These are phyloP conservation scores for Linnaemya tessellans DNA, from an alignment of 2,888 invertebrate species.

Conservation along the genomic window DNA sequence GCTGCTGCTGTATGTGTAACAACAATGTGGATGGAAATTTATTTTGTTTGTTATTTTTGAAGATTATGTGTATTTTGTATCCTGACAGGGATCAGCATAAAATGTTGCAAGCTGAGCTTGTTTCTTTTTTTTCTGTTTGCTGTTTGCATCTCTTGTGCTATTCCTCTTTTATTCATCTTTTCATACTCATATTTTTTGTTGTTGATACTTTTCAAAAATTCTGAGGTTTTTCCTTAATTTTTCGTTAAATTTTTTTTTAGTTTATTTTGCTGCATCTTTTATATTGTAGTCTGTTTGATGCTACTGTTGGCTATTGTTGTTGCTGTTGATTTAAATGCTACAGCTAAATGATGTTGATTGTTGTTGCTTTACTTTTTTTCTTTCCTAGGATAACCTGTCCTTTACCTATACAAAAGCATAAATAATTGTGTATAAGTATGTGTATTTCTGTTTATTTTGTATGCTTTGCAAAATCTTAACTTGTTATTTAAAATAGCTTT, in stretches of 20 bases:
- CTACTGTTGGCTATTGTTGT: slow-evolving; percentile 63
- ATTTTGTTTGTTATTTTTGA: slow-evolving; percentile 82
- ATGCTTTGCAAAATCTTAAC: slow-evolving; percentile 36
- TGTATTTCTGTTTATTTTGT: neutral
- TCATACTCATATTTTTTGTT: slow-evolving; percentile 66
- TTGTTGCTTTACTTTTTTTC: slow-evolving; percentile 2
- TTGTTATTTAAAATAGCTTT: slow-evolving; percentile 61
- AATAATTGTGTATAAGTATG: neutral
- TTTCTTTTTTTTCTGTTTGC: slow-evolving; percentile 41
- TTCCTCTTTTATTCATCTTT: slow-evolving; percentile 69
- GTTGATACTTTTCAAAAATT: slow-evolving; percentile 71
- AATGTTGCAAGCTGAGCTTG: slow-evolving; percentile 83
- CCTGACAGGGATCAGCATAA: slow-evolving; percentile 83
- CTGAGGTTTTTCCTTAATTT: slow-evolving; percentile 69
- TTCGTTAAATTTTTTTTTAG: slow-evolving; percentile 48
- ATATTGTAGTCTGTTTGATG: slow-evolving; percentile 62
- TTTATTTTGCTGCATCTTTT: slow-evolving; percentile 46
- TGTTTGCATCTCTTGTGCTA: slow-evolving; percentile 60
- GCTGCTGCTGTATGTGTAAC: slow-evolving; percentile 34
- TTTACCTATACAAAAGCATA: slow-evolving; percentile 7
- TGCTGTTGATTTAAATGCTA: slow-evolving; percentile 65
- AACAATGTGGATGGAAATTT: slow-evolving; percentile 74
- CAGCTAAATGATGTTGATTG: slow-evolving; percentile 48
- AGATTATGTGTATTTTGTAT: slow-evolving; percentile 83
- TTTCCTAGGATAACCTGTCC: slow-evolving; percentile 3